A percentile compares a stretch with the other conserved stretches of the same genome.
Evolutionary conservation across 2,888 invertebrate species (phyloP).

Genomic region (Pocota personata): DNA sequence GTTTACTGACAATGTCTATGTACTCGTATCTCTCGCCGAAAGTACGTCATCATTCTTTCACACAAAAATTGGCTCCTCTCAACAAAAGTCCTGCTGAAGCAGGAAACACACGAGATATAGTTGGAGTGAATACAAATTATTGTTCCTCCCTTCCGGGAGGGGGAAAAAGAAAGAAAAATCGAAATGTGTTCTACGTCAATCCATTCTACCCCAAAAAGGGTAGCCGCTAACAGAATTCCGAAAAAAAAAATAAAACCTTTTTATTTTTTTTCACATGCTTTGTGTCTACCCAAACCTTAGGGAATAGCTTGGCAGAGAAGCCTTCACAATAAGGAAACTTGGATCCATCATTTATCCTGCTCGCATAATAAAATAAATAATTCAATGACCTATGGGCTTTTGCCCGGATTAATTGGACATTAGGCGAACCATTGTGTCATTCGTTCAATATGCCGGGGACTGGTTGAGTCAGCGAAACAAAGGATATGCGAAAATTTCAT

Average conservation of each 20-base stretch:
- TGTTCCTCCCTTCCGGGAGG: conserved; percentile 17
- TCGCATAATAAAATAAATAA: conserved; percentile 57
- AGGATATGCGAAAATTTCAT: conserved; percentile 37
- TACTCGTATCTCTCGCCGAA: background rate
- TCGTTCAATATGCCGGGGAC: conserved; percentile 23
- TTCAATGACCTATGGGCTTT: conserved; percentile 61
- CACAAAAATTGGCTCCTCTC: conserved; percentile 26
- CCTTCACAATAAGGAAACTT: conserved; percentile 19
- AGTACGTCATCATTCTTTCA: background rate
- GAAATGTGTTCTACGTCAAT: conserved; percentile 30
- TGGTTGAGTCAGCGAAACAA: conserved; percentile 40
- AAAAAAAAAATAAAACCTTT: background rate
- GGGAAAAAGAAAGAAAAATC: background rate
- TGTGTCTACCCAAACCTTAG: background rate
- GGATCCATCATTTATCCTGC: conserved; percentile 43
- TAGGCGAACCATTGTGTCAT: conserved; percentile 54
- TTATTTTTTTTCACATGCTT: background rate
- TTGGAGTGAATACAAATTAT: conserved; percentile 23
- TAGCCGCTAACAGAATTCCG: conserved; percentile 2
- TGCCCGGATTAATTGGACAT: conserved; percentile 58
- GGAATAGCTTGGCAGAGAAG: conserved; percentile 13
- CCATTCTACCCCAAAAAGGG: conserved; percentile 1
- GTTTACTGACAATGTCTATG: background rate
- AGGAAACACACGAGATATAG: background rate
- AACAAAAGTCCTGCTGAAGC: background rate